Percentiles rank a stretch among this genome's conserved stretches.
phyloP scores from a whole-genome alignment of 1,140 invertebrate genomes.

The Zaprionus ornatus region DNA sequence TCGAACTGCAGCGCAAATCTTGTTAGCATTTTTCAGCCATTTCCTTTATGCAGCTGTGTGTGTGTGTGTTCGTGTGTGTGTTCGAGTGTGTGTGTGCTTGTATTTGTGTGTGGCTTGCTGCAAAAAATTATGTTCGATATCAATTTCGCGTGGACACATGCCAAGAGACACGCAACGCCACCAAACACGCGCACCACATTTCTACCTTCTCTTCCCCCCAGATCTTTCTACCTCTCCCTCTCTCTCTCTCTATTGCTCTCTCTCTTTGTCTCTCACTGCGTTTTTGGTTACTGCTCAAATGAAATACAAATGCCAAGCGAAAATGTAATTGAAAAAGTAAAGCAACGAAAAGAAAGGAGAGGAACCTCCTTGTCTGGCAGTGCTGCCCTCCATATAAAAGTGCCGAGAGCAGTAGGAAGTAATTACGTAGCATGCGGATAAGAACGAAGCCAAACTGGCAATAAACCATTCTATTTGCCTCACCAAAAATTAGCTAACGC shows the following conservation, averaged over 20 bases:
- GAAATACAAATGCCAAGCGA: conserved; percentile 18
- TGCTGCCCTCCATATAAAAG: conserved; percentile 30
- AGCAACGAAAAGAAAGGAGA: background rate
- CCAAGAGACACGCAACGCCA: conserved; percentile 80
- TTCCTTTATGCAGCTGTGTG: conserved; percentile 61
- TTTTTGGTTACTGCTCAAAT: conserved; percentile 12
- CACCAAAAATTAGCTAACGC: conserved; percentile 39
- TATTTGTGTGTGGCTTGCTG: conserved; percentile 42
- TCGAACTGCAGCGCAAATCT: conserved; percentile 68
- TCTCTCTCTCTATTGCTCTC: background rate
- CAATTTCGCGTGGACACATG: conserved; percentile 81
- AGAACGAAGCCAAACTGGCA: background rate
- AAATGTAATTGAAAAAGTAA: conserved; percentile 24
- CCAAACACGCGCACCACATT: conserved; percentile 79
- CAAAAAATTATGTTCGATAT: conserved; percentile 79
- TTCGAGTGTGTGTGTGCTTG: conserved; percentile 14
- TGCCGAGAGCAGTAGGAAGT: conserved; percentile 38
- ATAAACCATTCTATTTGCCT: background rate
- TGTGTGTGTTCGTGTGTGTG: background rate
- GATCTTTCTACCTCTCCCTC: background rate
- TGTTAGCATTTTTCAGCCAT: conserved; percentile 80
- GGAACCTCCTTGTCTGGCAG: background rate
- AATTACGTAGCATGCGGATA: conserved; percentile 51
- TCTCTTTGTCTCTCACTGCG: conserved; percentile 20
- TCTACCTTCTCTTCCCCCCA: conserved; percentile 48